These are phyloP conservation scores for Kuschelorhynchus macadamiae DNA, from an alignment of 2,888 invertebrate genomes.

Conservation along the genomic window DNA sequence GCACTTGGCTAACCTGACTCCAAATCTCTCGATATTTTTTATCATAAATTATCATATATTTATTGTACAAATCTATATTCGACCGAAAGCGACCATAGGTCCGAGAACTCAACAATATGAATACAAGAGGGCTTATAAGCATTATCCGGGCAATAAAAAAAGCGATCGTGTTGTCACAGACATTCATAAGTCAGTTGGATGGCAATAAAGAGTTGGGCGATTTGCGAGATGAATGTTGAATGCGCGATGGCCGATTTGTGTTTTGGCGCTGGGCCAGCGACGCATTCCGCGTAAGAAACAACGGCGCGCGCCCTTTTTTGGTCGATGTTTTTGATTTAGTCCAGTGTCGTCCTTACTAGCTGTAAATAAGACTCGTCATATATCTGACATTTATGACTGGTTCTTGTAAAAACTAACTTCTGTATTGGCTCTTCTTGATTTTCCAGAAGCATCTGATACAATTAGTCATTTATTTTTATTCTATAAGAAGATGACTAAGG, in stretches of 20 bases:
- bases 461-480: too few relatives aligned
- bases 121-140: conserved; percentile 58
- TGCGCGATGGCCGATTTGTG: conserved; percentile 66
- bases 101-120: conserved; percentile 52
- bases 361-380: too few relatives aligned
- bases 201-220: conserved; percentile 60
- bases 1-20: not conserved
- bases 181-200: conserved; percentile 65
- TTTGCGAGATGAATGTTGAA: conserved; percentile 66
- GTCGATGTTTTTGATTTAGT: conserved; percentile 57
- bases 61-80: conserved; percentile 45
- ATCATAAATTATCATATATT: conserved; percentile 48
- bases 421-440: too few relatives aligned
- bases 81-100: conserved; percentile 22
- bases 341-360: conserved; percentile 23
- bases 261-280: conserved; percentile 67
- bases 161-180: conserved; percentile 58
- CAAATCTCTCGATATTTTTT: conserved; percentile 20
- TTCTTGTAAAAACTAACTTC: too few relatives aligned
- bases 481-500: too few relatives aligned
- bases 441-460: too few relatives aligned
- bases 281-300: conserved; percentile 61
- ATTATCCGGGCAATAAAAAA: conserved; percentile 55
- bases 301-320: conserved; percentile 59
- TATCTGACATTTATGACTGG: too few relatives aligned